Conservation (phyloP, 2,797 vertebrate genomes). For the Melanotaenia parkinsoni region DNA sequence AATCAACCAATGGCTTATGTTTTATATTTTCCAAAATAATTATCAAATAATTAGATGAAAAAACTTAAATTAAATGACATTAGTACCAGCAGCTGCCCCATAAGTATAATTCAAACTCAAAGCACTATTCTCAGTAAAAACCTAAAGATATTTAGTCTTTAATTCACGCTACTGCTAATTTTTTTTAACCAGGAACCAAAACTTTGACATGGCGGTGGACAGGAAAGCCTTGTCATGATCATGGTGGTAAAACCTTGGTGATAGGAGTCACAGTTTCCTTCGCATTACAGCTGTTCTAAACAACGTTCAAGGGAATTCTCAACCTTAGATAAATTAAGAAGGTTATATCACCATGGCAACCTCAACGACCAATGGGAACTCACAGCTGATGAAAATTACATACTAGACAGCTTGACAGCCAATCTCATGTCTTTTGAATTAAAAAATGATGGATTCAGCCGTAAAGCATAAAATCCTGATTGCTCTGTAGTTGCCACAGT, state of each 20-base stretch:
- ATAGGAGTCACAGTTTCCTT: neutral
- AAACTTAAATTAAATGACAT: neutral
- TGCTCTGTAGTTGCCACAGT: too few species aligned
- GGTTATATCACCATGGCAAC: neutral
- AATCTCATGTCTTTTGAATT: too few species aligned
- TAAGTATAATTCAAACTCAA: neutral
- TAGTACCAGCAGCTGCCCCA: neutral
- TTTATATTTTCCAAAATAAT: neutral
- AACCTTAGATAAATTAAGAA: neutral
- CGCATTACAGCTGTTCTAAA: neutral
- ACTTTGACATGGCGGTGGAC: neutral
- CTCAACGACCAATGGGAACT: too few species aligned
- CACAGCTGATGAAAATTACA: neutral
- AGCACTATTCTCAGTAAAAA: neutral
- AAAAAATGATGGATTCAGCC: too few species aligned
- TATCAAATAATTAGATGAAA: too few species aligned
- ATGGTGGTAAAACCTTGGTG: too few species aligned
- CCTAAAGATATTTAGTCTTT: neutral
- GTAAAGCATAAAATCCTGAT: too few species aligned
- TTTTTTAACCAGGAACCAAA: too few species aligned
- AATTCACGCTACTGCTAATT: too few species aligned
- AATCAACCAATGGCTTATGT: neutral
- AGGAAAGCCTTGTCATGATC: neutral
- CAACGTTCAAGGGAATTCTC: neutral
- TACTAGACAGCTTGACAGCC: too few species aligned